Base-by-base conservation (phyloP, 2,113 vertebrate genomes). In the Anguilla japonica region DNA sequence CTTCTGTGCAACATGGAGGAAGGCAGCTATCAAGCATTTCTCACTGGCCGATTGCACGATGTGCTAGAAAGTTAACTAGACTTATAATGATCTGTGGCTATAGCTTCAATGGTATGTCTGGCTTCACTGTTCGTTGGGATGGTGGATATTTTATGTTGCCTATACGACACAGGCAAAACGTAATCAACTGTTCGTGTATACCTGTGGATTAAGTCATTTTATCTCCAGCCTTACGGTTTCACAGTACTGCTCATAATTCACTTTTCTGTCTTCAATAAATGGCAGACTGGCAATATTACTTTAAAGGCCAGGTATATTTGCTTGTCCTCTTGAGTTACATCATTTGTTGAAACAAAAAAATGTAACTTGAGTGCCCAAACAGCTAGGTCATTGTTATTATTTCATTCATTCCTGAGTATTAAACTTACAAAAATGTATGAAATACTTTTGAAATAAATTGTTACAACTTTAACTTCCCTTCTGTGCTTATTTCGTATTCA, bases 1-100 rank as follows among this genome's bases (percentile, higher is more conserved):
- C 39, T 80, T 40, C 79, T 41, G 18, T 18, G 41, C 34, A 82
- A 56, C 43, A 82, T 56, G 81, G 81, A 50, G 81, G 81, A 40
- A 41, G 9, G 26, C 9, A 75, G 71, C 26, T 34, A 63, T 34
- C 85, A 60, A 22, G 85, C 50, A 34, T n/a, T 79, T 53, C 46
- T 20, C 85, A 40, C 16, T 39, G 79, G 34, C 22, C 14, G 53
- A 79, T 82, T 82, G 56, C 79, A 81, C 81, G 82, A 86, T 81
- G 26, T 41, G 79, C 56, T 53, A 16, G 53, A 39, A 86, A 40
- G 79, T 34, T 60, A 14, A 4, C 85, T 57, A 57, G 85, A 63
- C 41, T 53, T 53, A 81, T 81, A 81, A 81, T 81, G 85, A 46
- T 39, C 53, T 60, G 84, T 79, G 46, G 29, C 43, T 46, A 16